phyloP scores from a whole-genome alignment of 2,113 vertebrate species.

The Astur gentilis region DNA sequence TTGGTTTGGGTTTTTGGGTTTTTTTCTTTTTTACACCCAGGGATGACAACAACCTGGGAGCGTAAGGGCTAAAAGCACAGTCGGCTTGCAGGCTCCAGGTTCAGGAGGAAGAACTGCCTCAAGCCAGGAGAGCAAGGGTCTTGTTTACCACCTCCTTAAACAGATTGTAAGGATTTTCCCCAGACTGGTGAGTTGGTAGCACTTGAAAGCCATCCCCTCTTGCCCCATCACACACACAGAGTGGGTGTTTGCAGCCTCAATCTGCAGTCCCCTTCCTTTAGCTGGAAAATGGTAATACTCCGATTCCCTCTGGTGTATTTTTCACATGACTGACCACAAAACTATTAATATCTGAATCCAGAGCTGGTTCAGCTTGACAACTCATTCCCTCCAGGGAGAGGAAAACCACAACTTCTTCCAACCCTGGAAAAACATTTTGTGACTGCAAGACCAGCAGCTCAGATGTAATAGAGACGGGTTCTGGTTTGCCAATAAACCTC shows the following conservation, averaged over 20 bases:
- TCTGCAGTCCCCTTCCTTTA: neutral
- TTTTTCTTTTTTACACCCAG: neutral
- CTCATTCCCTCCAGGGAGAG: constrained; percentile 18
- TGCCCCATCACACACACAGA: neutral
- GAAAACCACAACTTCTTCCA: constrained; percentile 15
- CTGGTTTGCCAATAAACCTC: neutral
- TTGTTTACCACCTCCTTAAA: neutral
- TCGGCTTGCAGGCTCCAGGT: neutral
- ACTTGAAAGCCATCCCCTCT: neutral
- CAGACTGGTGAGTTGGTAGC: neutral
- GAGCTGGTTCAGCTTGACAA: neutral
- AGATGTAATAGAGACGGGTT: neutral
- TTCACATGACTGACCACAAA: constrained; percentile 48
- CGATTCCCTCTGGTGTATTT: neutral
- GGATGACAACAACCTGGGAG: too few relatives aligned
- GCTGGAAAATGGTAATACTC: neutral
- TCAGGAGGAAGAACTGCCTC: neutral
- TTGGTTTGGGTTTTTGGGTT: neutral
- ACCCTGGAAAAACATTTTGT: neutral
- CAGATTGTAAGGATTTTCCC: neutral
- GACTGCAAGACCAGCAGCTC: neutral
- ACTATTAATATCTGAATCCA: constrained; percentile 4
- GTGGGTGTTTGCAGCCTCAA: neutral
- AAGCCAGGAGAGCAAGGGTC: neutral
- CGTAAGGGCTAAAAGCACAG: neutral